These are phyloP conservation scores for Macaca mulatta DNA, from an alignment of 2,113 vertebrate genomes.

Conservation along the genomic window DNA sequence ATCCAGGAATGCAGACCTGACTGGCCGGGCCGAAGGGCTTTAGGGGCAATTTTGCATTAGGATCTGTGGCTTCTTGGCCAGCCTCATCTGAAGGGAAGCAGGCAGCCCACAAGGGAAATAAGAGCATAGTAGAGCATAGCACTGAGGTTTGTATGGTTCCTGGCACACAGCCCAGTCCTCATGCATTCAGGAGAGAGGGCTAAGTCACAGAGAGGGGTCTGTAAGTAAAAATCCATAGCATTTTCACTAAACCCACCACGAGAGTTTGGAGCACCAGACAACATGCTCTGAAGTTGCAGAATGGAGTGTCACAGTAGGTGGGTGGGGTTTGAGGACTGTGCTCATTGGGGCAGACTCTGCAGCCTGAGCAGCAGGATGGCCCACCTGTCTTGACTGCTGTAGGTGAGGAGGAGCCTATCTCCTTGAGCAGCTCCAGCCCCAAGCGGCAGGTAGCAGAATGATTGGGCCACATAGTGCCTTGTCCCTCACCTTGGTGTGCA, in stretches of 20 bases:
- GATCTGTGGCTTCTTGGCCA: neutral
- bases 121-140: neutral
- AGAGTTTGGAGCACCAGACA: neutral
- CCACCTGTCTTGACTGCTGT: neutral
- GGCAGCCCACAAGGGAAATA: neutral
- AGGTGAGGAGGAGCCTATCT: neutral
- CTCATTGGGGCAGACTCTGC: neutral
- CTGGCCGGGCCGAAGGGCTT: neutral
- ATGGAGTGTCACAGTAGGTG: neutral
- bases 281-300: neutral
- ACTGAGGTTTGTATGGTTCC: neutral
- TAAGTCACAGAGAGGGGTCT: neutral
- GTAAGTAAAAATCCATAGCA: no score
- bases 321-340: neutral
- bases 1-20: no score
- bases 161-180: neutral
- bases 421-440: neutral
- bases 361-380: neutral
- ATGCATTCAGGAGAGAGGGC: neutral
- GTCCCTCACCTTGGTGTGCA: neutral
- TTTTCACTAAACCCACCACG: neutral
- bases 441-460: neutral
- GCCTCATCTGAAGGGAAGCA: neutral
- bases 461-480: rapidly evolving
- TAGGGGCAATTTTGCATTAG: neutral